Conservation (phyloP, 1,140 invertebrate species). For the Trichogramma pretiosum region DNA sequence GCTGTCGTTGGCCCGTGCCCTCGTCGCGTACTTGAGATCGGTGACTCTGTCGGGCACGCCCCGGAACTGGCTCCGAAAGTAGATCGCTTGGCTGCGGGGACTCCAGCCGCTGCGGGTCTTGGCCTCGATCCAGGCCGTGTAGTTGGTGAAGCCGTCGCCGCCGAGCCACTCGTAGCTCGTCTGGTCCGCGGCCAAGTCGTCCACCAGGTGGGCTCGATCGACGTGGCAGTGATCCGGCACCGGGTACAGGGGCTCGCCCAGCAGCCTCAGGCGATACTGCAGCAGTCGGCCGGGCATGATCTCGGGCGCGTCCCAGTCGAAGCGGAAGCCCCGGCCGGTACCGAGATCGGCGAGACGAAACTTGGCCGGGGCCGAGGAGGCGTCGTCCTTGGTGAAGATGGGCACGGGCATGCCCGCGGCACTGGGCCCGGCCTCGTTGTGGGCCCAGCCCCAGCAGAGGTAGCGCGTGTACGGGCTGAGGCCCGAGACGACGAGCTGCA, state of each 20-base stretch:
- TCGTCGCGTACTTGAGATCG: background rate
- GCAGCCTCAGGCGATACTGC: conserved; percentile 22
- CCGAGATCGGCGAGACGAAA: background rate
- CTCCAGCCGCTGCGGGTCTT: background rate
- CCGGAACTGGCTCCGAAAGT: background rate
- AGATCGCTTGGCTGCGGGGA: background rate
- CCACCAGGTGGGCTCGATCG: background rate
- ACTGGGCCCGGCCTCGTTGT: background rate
- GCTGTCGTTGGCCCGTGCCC: conserved; percentile 8
- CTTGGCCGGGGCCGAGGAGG: background rate
- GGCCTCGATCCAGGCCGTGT: conserved; percentile 26
- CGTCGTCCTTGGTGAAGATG: background rate
- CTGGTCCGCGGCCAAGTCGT: background rate
- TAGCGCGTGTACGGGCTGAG: background rate
- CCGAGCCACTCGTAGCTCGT: background rate
- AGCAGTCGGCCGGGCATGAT: conserved; percentile 25
- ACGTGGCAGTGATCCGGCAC: conserved; percentile 22
- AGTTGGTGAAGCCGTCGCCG: conserved; percentile 15
- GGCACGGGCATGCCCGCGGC: background rate
- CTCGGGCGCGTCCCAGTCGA: conserved; percentile 28
- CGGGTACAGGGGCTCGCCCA: conserved; percentile 18
- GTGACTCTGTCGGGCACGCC: conserved; percentile 1
- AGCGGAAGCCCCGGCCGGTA: background rate
- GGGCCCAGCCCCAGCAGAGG: background rate
- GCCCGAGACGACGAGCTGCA: background rate